phyloP scores from a whole-genome alignment of 2,797 vertebrate species.

The Scarus forsteni region DNA sequence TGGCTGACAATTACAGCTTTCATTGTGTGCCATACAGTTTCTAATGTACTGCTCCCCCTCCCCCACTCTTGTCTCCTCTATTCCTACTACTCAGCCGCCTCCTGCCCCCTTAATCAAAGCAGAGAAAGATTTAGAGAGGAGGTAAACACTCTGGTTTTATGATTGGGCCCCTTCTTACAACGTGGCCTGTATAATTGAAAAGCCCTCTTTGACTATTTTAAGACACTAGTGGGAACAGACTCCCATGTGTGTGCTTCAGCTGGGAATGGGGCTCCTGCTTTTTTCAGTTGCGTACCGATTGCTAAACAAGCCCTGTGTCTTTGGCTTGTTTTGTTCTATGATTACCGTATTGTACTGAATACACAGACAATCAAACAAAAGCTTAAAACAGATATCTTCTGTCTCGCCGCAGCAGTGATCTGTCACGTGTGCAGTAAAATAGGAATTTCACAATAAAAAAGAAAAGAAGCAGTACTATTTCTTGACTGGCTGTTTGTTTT shows the following conservation, averaged over 20 bases:
- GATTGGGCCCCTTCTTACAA: constrained; percentile 82
- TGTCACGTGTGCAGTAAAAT: constrained; percentile 11
- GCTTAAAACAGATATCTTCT: constrained; percentile 39
- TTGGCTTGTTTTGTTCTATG: constrained; percentile 37
- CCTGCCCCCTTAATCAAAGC: constrained; percentile 78
- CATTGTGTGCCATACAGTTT: constrained; percentile 66
- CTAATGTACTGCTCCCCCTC: constrained; percentile 29
- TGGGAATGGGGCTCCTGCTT: constrained; percentile 68
- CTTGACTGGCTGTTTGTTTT: constrained; percentile 41
- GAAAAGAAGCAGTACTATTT: constrained; percentile 35
- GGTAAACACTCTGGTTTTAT: constrained; percentile 84
- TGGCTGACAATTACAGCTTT: constrained; percentile 68
- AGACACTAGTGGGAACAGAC: constrained; percentile 80
- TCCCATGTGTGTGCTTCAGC: constrained; percentile 70
- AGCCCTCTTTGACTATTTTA: constrained; percentile 83
- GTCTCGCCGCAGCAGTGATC: constrained; percentile 14
- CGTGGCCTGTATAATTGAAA: constrained; percentile 84
- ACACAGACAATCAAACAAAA: constrained; percentile 34
- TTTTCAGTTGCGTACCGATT: constrained; percentile 51
- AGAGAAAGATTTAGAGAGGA: constrained; percentile 80
- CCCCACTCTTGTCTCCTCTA: constrained; percentile 41
- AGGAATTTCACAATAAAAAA: constrained; percentile 36
- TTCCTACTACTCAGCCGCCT: constrained; percentile 60
- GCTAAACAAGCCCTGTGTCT: constrained; percentile 43
- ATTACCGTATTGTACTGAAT: constrained; percentile 38